A percentile compares a stretch with the other conserved stretches of the same genome.
phyloP scores from a whole-genome alignment of 2,113 vertebrate species.

The Laticauda colubrina region DNA sequence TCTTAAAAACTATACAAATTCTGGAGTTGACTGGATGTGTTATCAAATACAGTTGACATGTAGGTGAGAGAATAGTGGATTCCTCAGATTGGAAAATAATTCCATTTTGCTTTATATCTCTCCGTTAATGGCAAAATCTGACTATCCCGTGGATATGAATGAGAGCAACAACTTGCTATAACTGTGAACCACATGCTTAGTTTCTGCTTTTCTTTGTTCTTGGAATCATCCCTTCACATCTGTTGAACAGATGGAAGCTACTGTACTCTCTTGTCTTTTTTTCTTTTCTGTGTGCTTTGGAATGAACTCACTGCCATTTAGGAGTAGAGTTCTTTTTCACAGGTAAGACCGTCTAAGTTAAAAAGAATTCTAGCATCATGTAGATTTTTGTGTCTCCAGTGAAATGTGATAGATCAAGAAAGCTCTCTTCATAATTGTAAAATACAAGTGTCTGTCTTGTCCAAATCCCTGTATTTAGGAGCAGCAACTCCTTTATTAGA shows the following conservation, averaged over 20 bases:
- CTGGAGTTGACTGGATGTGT: neutral
- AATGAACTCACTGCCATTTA: accelerated
- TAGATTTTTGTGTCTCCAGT: neutral
- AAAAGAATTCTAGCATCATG: neutral
- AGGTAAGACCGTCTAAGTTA: neutral
- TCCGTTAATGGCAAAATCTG: neutral
- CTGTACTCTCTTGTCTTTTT: neutral
- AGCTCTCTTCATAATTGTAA: neutral
- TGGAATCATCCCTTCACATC: neutral
- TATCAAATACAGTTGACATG: neutral
- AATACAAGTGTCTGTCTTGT: neutral
- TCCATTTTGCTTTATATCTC: neutral
- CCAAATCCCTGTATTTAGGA: neutral
- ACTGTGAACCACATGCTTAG: neutral
- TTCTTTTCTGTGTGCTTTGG: neutral
- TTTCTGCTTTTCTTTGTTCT: accelerated
- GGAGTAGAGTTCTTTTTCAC: accelerated
- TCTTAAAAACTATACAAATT: neutral
- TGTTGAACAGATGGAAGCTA: neutral
- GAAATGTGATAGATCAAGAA: neutral
- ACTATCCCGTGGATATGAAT: neutral
- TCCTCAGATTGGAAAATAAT: neutral
- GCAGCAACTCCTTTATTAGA: neutral
- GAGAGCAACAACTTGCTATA: neutral
- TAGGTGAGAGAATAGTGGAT: neutral